Evolutionary conservation across 2,888 invertebrate species (phyloP), one percentile per base, ranked within the genome.

Genomic region (Melanophora roralis): DNA sequence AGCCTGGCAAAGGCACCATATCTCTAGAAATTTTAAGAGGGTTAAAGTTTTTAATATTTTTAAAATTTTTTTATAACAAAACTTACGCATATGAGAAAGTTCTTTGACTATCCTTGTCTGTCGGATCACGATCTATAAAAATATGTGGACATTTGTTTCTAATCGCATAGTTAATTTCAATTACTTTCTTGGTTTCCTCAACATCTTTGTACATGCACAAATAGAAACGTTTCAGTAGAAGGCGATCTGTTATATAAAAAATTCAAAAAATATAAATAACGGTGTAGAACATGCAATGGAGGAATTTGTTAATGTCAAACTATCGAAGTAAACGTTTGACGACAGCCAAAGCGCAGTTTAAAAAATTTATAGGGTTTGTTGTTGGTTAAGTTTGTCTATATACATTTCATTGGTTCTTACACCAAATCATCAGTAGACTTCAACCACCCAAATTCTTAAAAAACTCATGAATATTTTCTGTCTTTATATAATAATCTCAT

Each of bases 131-230:
- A 67, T 91, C 88, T 7, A 88, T 86, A 84, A 92, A 92, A 78
- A 92, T 89, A 84, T 92, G 91, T 11, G 91, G 91, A 57, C 90
- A 89, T 81, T 91, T 91, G 14, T 90, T 89, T n/a, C 92, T 89
- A 73, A 92, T 86, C 6, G 90, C 89, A 83, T 90, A 92, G 85
- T 88, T 88, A n/a, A 86, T 78, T 77, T 87, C 86, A 19, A 88
- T 86, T 51, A 88, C 83, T 65, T 86, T 84, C 76, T 87, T 87
- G 12, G 86, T 85, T 34, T 85, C 86, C 74, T 85, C 87, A 34
- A 87, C 64, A 83, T 87, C 68, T 14, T 84, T 83, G 73, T 84
- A 86, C 84, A 87, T 85, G 76, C 85, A 85, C 47, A 85, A 84
- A 72, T 86, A 85, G 73, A 87, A 89, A 47, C 89, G 86, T 16